Percentiles rank a stretch among this genome's conserved stretches.
These are phyloP conservation scores for Rhynchotus rufescens DNA, from an alignment of 2,797 vertebrate genomes.

Conservation along the genomic window DNA sequence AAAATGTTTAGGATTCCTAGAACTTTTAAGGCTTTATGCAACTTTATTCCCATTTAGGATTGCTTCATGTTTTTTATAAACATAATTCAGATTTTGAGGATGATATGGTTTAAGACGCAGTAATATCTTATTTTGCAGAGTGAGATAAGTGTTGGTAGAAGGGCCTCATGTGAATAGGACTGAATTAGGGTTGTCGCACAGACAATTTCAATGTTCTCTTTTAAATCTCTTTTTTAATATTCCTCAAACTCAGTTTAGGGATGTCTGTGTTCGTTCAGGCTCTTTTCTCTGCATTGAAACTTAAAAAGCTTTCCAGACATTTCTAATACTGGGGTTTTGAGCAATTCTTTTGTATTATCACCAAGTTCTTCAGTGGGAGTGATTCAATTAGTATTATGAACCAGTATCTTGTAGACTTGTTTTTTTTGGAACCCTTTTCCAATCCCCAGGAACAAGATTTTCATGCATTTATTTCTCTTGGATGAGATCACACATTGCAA, in stretches of 20 bases:
- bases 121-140: neutral
- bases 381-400: conserved; percentile 43
- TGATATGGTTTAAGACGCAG: neutral
- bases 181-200: neutral
- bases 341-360: neutral
- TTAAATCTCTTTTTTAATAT: neutral
- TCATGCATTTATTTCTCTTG: conserved; percentile 65
- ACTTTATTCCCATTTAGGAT: neutral
- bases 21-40: conserved; percentile 13
- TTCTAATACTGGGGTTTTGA: neutral
- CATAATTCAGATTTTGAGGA: neutral
- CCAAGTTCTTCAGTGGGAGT: neutral
- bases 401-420: conserved; percentile 44
- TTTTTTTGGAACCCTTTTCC: conserved; percentile 44
- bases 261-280: neutral
- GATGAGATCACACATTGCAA: conserved; percentile 12
- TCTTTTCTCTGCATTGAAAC: neutral
- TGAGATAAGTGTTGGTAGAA: neutral
- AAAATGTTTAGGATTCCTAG: conserved; percentile 35
- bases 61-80: conserved; percentile 2
- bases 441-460: conserved; percentile 49
- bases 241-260: neutral
- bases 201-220: neutral
- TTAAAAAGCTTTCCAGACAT: neutral
- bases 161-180: neutral